Evolutionary conservation across 2,888 invertebrate species (phyloP), one percentile per base, ranked within the genome.

Genomic region (Melolontha melolontha): DNA sequence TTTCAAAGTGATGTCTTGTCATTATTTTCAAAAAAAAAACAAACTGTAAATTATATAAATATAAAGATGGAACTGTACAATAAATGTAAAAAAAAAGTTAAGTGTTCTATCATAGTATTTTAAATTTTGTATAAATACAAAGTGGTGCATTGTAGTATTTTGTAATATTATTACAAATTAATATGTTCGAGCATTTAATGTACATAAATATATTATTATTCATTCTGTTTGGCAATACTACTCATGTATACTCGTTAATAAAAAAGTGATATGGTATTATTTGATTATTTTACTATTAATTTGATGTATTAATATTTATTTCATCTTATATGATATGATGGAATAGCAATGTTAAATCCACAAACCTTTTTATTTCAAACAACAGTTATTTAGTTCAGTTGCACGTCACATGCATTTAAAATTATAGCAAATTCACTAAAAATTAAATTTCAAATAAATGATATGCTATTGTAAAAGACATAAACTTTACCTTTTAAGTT

Each of bases 81-180:
- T 73, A 71, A 64, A 51, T 73, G 73, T 73, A 73, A 34, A 34
- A 34, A 72, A 55, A 72, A 71, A 66, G 65, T 62, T 69, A 67
- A 69, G 69, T 69, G 66, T 68, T 64, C 69, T 67, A 71, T 42
- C 12, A 57, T 71, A 68, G 69, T 68, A 69, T 72, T 73, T 73
- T 74, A 69, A 73, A 72, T 73, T 73, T 73, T 74, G 75, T 77
- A 76, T 76, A 77, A n/a, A 75, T 72, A 73, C 59, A 62, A 76
- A 78, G 75, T 78, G 80, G 78, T 79, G 78, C 78, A 74, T 76
- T 79, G 78, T 79, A 78, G 76, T 77, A 78, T 78, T 79, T 79
- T 79, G 78, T 79, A 79, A 79, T 77, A 78, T 76, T 79, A 79
- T 78, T 78, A 75, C 74, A 74, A 76, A 73, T 72, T 76, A 74